phyloP scores from a whole-genome alignment of 2,113 vertebrate species.

The Athene cunicularia region DNA sequence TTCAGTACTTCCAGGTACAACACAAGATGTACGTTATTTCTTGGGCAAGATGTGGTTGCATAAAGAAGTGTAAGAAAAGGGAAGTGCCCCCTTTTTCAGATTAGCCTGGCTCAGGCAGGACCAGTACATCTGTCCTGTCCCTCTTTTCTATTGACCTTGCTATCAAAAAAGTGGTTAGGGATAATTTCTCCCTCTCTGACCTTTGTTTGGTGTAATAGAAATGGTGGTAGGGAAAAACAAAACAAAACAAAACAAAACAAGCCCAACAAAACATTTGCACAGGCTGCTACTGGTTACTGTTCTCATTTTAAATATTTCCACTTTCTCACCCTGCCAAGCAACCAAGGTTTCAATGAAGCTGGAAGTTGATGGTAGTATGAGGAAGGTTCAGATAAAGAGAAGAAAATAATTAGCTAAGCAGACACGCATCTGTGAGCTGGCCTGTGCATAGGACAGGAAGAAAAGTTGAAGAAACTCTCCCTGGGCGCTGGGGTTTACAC shows the following conservation, averaged over 20 bases:
- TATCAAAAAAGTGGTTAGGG: not conserved
- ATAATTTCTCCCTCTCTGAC: not conserved
- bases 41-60: not conserved
- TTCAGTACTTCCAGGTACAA: not conserved
- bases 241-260: no score
- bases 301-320: not conserved
- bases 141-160: not conserved
- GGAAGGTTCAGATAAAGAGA: not conserved
- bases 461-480: not conserved
- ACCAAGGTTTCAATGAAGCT: fast-evolving
- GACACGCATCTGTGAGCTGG: fast-evolving
- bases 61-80: not conserved
- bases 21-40: fast-evolving
- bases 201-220: not conserved
- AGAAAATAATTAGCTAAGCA: not conserved
- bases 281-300: not conserved
- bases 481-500: not conserved
- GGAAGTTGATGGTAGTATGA: not conserved
- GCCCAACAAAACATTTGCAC: fast-evolving
- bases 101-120: not conserved
- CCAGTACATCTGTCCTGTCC: not conserved
- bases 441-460: not conserved
- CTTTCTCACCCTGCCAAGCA: not conserved
- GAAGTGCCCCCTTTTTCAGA: not conserved
- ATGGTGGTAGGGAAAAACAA: not conserved